Percentiles rank a stretch among this genome's conserved stretches.
phyloP scores from a whole-genome alignment of 1,140 invertebrate genomes.

The Apocrypta bakeri region DNA sequence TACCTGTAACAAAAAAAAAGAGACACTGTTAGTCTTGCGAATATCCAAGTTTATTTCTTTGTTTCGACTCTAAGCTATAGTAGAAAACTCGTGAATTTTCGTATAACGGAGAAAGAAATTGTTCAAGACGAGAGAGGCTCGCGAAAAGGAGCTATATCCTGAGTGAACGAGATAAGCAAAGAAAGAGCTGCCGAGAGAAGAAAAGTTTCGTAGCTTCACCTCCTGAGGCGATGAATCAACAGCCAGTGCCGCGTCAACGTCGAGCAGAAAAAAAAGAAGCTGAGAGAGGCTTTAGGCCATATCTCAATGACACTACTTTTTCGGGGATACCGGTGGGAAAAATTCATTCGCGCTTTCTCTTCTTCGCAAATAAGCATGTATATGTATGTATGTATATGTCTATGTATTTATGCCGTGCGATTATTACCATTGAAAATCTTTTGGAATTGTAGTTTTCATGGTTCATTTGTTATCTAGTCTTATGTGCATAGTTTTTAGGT shows the following conservation, averaged over 20 bases:
- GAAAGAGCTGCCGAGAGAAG: neutral
- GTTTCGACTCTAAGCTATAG: neutral
- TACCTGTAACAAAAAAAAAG: constrained; percentile 3
- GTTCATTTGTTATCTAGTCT: too few relatives aligned
- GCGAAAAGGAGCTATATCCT: neutral
- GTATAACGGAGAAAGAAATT: neutral
- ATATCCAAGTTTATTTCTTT: neutral
- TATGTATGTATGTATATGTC: too few relatives aligned
- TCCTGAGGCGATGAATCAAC: constrained; percentile 36
- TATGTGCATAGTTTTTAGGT: too few relatives aligned
- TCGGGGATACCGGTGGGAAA: constrained; percentile 4
- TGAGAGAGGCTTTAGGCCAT: neutral
- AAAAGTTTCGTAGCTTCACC: constrained; percentile 8
- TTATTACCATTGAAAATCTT: too few relatives aligned
- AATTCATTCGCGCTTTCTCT: constrained; percentile 27
- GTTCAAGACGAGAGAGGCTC: neutral
- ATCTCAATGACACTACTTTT: constrained; percentile 18
- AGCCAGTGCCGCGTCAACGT: constrained; percentile 13
- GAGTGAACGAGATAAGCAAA: constrained; percentile 34
- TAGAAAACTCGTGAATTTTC: neutral
- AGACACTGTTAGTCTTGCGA: neutral
- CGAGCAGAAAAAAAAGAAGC: neutral
- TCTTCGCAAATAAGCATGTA: too few relatives aligned
- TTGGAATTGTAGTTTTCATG: too few relatives aligned
- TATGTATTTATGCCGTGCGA: too few relatives aligned